Base-by-base conservation (phyloP, 2,113 vertebrate genomes). In the Lepisosteus oculatus region DNA sequence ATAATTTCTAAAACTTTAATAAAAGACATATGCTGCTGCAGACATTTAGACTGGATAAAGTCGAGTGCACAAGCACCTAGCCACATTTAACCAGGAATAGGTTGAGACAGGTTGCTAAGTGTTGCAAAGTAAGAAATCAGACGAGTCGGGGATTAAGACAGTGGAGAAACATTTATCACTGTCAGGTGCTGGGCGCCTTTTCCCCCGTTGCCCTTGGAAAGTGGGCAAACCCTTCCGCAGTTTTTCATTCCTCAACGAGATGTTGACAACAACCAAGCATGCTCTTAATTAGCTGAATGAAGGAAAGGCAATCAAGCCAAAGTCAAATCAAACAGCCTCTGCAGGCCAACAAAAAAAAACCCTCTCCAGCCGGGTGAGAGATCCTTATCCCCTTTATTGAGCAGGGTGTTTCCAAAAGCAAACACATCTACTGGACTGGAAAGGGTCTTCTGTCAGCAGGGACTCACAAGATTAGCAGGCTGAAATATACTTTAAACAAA, bases 351-450 rank as follows among this genome's bases (percentile, higher is more conserved):
- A 12, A 8, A 51, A 13, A 54, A 43, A 57, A 57, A 69, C 11
- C 14, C 29, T 12, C 67, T 41, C 13, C 43, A 54, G 55, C 29
- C 9, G 55, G 13, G 29, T 43, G 3, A 45, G 66, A 67, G 70
- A 72, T 66, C 14, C 55, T 67, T 72, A 67, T 67, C 55, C 15
- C 8, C 8, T 67, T 67, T 72, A 72, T 67, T 55, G 65, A 67
- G 55, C 65, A 45, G 55, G 65, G 63, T 57, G 65, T 55, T 61
- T 67, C 71, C 44, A 15, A 59, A 47, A 67, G 71, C 65, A 67
- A 72, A 67, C 11, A 47, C n/a, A 44, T 64, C 43, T 15, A 2
- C 43, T 43, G 8, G 6, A 17, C n/a, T 54, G 12, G 3, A 15
- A 56, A 55, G 55, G 29, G 55, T 54, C 54, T 57, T 69, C 67